Percentiles rank a stretch among this genome's conserved stretches.
Conservation (phyloP, 2,888 invertebrate species). For the Dascillus cervinus region DNA sequence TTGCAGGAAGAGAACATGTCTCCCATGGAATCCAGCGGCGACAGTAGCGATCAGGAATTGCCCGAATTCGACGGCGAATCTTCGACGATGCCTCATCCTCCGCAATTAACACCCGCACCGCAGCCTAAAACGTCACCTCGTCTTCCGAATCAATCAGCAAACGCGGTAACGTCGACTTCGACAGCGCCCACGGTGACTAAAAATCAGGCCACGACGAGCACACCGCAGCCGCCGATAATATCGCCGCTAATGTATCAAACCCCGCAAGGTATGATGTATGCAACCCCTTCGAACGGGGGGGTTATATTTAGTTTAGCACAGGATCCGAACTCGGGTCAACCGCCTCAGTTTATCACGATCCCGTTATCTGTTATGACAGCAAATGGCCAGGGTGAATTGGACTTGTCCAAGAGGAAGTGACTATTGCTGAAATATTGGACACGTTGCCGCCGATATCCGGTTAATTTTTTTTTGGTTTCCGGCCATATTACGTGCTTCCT, state of each 20-base stretch:
- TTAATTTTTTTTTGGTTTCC: slow-evolving; percentile 6
- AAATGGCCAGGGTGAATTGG: slow-evolving; percentile 28
- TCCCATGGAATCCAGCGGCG: slow-evolving; percentile 37
- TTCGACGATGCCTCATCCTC: slow-evolving; percentile 4
- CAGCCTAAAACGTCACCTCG: slow-evolving; percentile 5
- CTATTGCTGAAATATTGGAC: slow-evolving; percentile 17
- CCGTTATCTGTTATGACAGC: slow-evolving; percentile 57
- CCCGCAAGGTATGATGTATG: slow-evolving; percentile 44
- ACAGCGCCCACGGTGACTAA: slow-evolving; percentile 4
- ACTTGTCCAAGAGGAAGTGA: slow-evolving; percentile 27
- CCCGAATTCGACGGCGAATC: slow-evolving; percentile 10
- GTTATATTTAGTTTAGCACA: slow-evolving; percentile 41
- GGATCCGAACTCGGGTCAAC: slow-evolving; percentile 32
- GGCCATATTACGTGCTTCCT: slow-evolving; percentile 7
- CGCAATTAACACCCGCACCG: slow-evolving; percentile 10
- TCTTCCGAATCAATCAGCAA: slow-evolving; percentile 7
- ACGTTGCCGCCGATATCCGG: slow-evolving; percentile 18
- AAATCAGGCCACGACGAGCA: slow-evolving; percentile 13
- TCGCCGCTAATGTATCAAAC: slow-evolving; percentile 40
- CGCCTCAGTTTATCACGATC: slow-evolving; percentile 63
- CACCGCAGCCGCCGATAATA: slow-evolving; percentile 17
- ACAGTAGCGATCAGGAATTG: slow-evolving; percentile 37
- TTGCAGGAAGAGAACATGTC: slow-evolving; percentile 42
- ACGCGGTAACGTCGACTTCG: slow-evolving; percentile 3
- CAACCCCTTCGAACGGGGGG: slow-evolving; percentile 41